Evolutionary conservation across 2,797 vertebrate genomes (phyloP).

Genomic region (Halcyon leucocephala): DNA sequence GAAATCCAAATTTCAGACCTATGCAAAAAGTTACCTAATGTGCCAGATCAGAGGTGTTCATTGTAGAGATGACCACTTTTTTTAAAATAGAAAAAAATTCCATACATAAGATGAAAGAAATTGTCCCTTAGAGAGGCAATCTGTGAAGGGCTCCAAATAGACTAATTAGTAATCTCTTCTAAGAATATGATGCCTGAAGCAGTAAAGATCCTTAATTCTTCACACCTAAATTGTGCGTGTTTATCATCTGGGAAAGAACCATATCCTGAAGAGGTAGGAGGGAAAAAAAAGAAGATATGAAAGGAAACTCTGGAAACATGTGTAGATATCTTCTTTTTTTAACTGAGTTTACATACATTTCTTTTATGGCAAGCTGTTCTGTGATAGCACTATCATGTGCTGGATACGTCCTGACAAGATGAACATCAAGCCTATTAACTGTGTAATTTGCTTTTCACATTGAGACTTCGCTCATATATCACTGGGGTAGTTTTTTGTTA

Average conservation of each 20-base stretch:
- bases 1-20: conserved; percentile 20
- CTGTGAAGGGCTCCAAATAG: conserved; percentile 31
- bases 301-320: background rate
- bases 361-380: background rate
- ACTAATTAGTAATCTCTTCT: conserved; percentile 44
- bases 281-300: background rate
- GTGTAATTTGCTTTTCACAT: background rate
- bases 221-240: background rate
- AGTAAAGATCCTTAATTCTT: background rate
- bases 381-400: background rate
- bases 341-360: background rate
- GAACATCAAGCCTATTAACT: conserved; percentile 1
- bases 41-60: conserved; percentile 31
- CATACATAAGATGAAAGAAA: background rate
- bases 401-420: background rate
- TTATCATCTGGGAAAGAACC: background rate
- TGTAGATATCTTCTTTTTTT: background rate
- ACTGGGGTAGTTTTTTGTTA: background rate
- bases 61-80: conserved; percentile 4
- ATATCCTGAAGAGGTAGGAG: background rate
- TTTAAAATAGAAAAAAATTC: conserved; percentile 8
- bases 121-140: conserved; percentile 1
- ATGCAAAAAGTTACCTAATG: background rate
- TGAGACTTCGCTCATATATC: background rate
- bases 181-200: background rate